Evolutionary conservation across 2,797 vertebrate species (phyloP), one percentile per base, ranked within the genome.

Genomic region (Galagoides demidoff): DNA sequence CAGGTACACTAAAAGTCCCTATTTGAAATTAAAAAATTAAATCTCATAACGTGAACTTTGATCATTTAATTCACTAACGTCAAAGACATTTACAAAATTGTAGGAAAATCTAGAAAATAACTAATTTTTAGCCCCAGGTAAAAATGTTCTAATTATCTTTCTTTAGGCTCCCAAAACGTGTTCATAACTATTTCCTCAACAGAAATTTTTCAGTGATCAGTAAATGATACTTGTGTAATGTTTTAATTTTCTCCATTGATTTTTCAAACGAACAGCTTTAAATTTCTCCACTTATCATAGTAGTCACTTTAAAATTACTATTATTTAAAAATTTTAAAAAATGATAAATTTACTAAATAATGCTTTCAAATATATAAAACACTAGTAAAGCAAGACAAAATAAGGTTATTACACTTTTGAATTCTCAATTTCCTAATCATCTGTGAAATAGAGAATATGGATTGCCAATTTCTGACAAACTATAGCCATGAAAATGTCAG

Each of bases 261-360:
- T 43, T 43, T 84, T 96, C 59, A 97, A 96, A 92, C 59, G 85
- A 66, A 45, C 85, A 97, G 90, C 0, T 78, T 81, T 31, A 97
- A 95, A 70, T 82, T 96, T 97, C 93, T 97, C 63, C 22, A 95
- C 87, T 96, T 90, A 96, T 14, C 49, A 52, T 37, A 97, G 90
- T 59, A 5, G 27, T 39, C 57, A 90, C 57, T 96, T 95, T 49
- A 91, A 94, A 98, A 97, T 98, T 96, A 94, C 85, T 95, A 5
- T 88, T 88, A 43, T 74, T 92, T 74, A 95, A 95, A 95, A 98
- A 76, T 37, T 37, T 52, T 96, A 73, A 74, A 85, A 97, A 95
- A 97, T 78, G 92, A 97, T 92, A 84, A 81, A 97, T 63, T 37
- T 12, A 74, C 64, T 83, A 83, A 82, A 66, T 85, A 96, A 43